phyloP scores from a whole-genome alignment of 2,113 vertebrate genomes.

The Nyctereutes procyonoides region DNA sequence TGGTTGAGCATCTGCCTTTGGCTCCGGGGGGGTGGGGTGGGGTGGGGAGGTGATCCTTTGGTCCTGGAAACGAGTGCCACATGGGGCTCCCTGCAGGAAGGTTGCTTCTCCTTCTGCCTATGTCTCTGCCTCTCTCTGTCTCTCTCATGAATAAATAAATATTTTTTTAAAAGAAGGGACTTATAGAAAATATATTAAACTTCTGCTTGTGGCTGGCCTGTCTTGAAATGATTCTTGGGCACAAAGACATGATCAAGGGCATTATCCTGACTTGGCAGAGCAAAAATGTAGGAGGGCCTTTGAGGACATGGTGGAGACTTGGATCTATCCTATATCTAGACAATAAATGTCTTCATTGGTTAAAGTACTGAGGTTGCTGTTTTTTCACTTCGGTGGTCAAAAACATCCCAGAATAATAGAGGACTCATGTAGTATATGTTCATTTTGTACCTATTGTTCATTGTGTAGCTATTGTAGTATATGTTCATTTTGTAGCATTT shows the following conservation, averaged over 20 bases:
- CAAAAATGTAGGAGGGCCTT: neutral
- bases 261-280: neutral
- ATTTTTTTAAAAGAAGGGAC: neutral
- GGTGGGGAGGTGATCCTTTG: no score
- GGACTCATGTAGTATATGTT: neutral
- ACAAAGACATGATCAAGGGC: neutral
- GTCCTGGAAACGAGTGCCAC: no score
- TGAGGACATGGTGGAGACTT: neutral
- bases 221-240: neutral
- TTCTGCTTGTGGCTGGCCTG: neutral
- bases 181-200: neutral
- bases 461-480: neutral
- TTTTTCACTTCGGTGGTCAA: neutral
- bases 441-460: neutral
- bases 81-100: no score
- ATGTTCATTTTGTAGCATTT: neutral
- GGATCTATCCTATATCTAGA: neutral
- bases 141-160: no score
- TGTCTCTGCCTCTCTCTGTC: no score
- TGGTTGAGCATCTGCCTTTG: no score
- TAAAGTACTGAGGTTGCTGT: neutral
- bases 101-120: no score
- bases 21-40: no score
- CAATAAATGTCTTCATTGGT: neutral
- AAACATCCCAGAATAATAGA: neutral